phyloP scores from a whole-genome alignment of 2,888 invertebrate genomes.

The Sinopyrophorus schimmeli region DNA sequence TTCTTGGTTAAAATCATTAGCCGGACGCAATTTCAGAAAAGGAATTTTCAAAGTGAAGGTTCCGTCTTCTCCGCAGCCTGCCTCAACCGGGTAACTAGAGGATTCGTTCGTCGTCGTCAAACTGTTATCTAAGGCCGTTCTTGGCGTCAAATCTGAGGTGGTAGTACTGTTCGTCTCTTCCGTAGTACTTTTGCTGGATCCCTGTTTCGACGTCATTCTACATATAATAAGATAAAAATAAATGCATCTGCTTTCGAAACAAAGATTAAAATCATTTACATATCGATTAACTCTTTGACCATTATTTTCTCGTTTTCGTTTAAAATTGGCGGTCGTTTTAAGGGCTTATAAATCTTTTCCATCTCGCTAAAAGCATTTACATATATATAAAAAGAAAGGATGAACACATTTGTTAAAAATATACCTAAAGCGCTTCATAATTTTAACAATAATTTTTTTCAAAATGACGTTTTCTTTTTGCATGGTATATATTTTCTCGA shows the following conservation, averaged over 20 bases:
- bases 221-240: no score
- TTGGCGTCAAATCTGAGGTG: no score
- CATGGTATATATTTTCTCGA: constrained; percentile 20
- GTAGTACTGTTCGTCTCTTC: no score
- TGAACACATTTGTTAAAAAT: background rate
- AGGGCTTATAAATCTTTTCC: constrained; percentile 12
- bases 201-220: no score
- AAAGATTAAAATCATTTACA: constrained; percentile 26
- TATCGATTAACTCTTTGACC: constrained; percentile 36
- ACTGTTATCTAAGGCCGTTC: no score
- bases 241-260: background rate
- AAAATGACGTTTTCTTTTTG: constrained; percentile 38
- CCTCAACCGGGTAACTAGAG: no score
- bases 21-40: background rate
- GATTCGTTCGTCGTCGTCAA: no score
- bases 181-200: no score
- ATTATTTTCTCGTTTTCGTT: constrained; percentile 39
- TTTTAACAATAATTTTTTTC: constrained; percentile 46
- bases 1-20: background rate
- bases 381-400: background rate
- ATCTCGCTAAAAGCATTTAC: constrained; percentile 1
- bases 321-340: constrained; percentile 29
- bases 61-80: no score
- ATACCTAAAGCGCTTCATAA: constrained; percentile 42
- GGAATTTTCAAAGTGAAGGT: no score